Base-by-base conservation (phyloP, 2,888 invertebrate genomes). In the Acanthoscelides obtectus region DNA sequence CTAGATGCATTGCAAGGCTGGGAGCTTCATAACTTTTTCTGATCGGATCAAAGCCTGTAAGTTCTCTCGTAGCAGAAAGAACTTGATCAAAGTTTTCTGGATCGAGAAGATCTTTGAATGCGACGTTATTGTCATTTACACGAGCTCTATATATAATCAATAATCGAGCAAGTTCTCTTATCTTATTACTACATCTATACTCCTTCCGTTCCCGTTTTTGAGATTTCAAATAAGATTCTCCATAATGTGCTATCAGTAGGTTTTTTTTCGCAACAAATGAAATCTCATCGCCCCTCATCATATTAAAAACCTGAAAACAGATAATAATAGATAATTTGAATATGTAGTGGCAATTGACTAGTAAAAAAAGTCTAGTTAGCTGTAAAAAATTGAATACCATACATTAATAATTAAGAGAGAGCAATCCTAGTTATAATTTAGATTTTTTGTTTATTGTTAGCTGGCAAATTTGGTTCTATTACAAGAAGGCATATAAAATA, bases 201-300 rank as follows among this genome's bases (percentile, higher is more conserved):
- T 22, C 70, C 19, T 17, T 71, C 27, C 69, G 45, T 71, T 75
- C 75, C 69, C 72, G 64, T 69, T 72, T 73, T 1, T 75, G 75
- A 22, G 22, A 22, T 64, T 73, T 75, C 22, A 75, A 22, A 70
- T 75, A 74, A 12, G 75, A 69, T 67, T 75, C 70, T 64, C 73
- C 75, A 69, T 22, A 74, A 45, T 75, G 68, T 0, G 66, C 64
- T 64, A 75, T 74, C n/a, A 75, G 45, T 0, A 75, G 64, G 68
- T 75, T 72, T 69, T 72, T 73, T 71, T 75, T 74, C 20, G 72
- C 75, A 12, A 27, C 72, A 45, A 75, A 72, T 20, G 73, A 66
- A 64, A 72, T 72, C 20, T 73, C 72, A 20, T 75, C 74, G 1
- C 70, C 73, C 22, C 65, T 73, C 74, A 75, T 75, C 67, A 68